Conservation (phyloP, 2,797 vertebrate species). For the Eulemur mongoz region DNA sequence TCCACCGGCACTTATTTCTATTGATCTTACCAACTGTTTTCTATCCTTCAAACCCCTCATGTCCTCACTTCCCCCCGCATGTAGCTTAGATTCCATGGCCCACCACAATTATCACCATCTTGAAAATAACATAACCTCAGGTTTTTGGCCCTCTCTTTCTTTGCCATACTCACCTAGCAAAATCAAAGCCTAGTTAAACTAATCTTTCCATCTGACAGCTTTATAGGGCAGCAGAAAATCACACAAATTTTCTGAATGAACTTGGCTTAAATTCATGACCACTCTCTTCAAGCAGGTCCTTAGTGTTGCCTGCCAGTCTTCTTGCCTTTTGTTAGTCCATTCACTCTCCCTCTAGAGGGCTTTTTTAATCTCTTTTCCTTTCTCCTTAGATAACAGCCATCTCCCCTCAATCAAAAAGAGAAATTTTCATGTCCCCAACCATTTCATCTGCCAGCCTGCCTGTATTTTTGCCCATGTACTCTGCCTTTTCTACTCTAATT, state of each 20-base stretch:
- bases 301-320: neutral
- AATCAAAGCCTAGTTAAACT: neutral
- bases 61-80: neutral
- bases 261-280: neutral
- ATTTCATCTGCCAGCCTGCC: neutral
- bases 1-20: neutral
- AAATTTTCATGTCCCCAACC: neutral
- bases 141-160: neutral
- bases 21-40: neutral
- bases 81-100: neutral
- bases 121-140: neutral
- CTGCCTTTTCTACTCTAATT: neutral
- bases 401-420: neutral
- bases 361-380: neutral
- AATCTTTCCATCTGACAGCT: neutral
- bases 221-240: neutral
- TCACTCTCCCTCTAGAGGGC: neutral
- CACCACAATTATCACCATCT: neutral
- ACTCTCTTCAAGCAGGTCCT: neutral
- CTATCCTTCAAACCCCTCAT: neutral
- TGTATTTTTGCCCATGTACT: neutral
- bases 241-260: neutral
- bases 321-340: neutral
- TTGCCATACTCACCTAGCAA: neutral
- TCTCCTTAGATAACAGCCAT: neutral